These are phyloP conservation scores for Orthosia gracilis DNA, from an alignment of 2,888 invertebrate species.

Conservation along the genomic window DNA sequence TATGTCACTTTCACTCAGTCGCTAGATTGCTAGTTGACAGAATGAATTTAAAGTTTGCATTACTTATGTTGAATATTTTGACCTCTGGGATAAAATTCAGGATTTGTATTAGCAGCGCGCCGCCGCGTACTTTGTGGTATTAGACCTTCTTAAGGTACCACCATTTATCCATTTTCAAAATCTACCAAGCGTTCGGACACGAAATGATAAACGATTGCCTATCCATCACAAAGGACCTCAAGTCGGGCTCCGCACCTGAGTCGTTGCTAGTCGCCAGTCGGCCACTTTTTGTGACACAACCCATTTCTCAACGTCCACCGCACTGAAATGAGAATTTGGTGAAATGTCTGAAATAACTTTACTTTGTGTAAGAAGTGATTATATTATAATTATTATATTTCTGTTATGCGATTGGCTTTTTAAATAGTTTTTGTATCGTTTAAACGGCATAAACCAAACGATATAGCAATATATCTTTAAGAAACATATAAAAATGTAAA, in stretches of 20 bases:
- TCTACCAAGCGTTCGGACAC: constrained; percentile 18
- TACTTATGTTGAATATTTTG: too few species aligned
- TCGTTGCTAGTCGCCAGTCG: constrained; percentile 22
- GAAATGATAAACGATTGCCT: constrained; percentile 56
- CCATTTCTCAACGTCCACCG: constrained; percentile 69
- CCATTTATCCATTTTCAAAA: constrained; percentile 25
- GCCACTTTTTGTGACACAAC: constrained; percentile 66
- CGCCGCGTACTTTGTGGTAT: too few species aligned
- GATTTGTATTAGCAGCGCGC: too few species aligned
- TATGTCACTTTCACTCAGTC: too few species aligned
- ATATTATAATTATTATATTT: neutral
- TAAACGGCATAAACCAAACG: too few species aligned
- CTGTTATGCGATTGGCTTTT: too few species aligned
- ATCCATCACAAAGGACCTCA: constrained; percentile 31
- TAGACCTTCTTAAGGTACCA: neutral
- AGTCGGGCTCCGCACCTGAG: constrained; percentile 58
- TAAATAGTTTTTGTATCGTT: too few species aligned
- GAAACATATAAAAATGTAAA: too few species aligned
- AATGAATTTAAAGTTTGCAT: too few species aligned
- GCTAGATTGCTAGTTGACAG: too few species aligned
- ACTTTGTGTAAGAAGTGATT: constrained; percentile 18
- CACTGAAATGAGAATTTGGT: constrained; percentile 63
- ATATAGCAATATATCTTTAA: too few species aligned
- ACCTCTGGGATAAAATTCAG: neutral
- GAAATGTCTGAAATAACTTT: constrained; percentile 58